A percentile compares a stretch with the other conserved stretches of the same genome.
These are phyloP conservation scores for Battus philenor DNA, from an alignment of 1,140 invertebrate species.

Conservation along the genomic window DNA sequence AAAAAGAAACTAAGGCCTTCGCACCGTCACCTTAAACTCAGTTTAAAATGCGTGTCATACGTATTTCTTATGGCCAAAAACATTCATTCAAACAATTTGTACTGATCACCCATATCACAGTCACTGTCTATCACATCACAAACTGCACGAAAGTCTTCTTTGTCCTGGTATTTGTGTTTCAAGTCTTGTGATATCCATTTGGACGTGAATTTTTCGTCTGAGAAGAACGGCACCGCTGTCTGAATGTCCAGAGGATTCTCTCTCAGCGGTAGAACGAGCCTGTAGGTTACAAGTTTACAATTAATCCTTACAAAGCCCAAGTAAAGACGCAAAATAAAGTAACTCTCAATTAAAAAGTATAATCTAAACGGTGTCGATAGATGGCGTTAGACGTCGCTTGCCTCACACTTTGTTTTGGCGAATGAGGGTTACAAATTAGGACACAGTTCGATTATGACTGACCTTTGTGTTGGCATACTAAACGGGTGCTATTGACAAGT, in stretches of 20 bases:
- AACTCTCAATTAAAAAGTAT: neutral
- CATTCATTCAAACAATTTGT: neutral
- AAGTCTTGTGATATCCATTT: conserved; percentile 29
- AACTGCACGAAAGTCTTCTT: conserved; percentile 30
- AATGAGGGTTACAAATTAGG: too few species aligned
- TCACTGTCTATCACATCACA: conserved; percentile 40
- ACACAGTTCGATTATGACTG: too few species aligned
- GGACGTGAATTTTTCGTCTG: conserved; percentile 29
- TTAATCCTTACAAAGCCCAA: neutral
- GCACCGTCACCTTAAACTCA: too few species aligned
- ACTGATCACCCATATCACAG: neutral
- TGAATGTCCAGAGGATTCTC: conserved; percentile 39
- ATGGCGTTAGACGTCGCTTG: too few species aligned
- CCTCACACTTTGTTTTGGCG: too few species aligned
- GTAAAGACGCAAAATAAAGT: too few species aligned
- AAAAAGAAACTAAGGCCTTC: too few species aligned
- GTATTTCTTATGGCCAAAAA: too few species aligned
- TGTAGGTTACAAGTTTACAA: conserved; percentile 22
- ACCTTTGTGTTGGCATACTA: too few species aligned
- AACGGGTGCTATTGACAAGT: too few species aligned
- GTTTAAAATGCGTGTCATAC: too few species aligned
- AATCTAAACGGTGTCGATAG: too few species aligned
- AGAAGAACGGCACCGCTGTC: conserved; percentile 46
- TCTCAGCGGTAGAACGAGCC: conserved; percentile 41
- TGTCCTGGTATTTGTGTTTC: conserved; percentile 35